Evolutionary conservation across 2,888 invertebrate genomes (phyloP).

Genomic region (Tetragonisca angustula): DNA sequence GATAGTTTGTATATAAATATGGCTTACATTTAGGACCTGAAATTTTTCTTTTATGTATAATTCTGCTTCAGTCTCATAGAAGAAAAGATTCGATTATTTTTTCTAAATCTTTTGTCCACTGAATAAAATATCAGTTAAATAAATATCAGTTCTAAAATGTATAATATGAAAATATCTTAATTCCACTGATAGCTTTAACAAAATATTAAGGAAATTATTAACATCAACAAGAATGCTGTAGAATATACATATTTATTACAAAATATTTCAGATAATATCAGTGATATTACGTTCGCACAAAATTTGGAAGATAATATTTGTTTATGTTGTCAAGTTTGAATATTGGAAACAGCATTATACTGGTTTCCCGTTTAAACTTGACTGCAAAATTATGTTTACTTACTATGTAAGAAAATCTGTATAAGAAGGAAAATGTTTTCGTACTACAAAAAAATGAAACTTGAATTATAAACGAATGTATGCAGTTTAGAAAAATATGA

Average conservation of each 20-base stretch:
- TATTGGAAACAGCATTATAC: slow-evolving; percentile 37
- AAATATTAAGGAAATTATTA: slow-evolving; percentile 32
- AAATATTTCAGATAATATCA: slow-evolving; percentile 76
- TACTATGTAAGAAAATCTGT: slow-evolving; percentile 4
- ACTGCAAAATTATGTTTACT: slow-evolving; percentile 15
- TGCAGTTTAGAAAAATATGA: slow-evolving; percentile 51
- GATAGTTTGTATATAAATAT: slow-evolving; percentile 47
- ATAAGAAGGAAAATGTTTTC: slow-evolving; percentile 6
- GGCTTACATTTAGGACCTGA: slow-evolving; percentile 56
- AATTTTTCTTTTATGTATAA: slow-evolving; percentile 35
- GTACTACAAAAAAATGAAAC: slow-evolving; percentile 4
- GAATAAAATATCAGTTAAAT: slow-evolving; percentile 12
- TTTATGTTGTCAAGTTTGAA: slow-evolving; percentile 36
- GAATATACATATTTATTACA: slow-evolving; percentile 79
- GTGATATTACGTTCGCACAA: slow-evolving; percentile 34
- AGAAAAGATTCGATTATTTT: slow-evolving; percentile 36
- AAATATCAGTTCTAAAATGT: slow-evolving; percentile 21
- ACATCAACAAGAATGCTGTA: slow-evolving; percentile 63
- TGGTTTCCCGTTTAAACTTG: slow-evolving; percentile 22
- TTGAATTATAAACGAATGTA: slow-evolving; percentile 28
- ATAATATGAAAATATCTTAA: slow-evolving; percentile 24
- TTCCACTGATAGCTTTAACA: slow-evolving; percentile 15
- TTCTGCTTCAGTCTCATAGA: slow-evolving; percentile 49
- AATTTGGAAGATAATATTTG: slow-evolving; percentile 57
- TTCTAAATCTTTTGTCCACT: slow-evolving; percentile 14